Evolutionary conservation across 2,888 invertebrate genomes (phyloP).

Genomic region (Eupithecia subfuscata): DNA sequence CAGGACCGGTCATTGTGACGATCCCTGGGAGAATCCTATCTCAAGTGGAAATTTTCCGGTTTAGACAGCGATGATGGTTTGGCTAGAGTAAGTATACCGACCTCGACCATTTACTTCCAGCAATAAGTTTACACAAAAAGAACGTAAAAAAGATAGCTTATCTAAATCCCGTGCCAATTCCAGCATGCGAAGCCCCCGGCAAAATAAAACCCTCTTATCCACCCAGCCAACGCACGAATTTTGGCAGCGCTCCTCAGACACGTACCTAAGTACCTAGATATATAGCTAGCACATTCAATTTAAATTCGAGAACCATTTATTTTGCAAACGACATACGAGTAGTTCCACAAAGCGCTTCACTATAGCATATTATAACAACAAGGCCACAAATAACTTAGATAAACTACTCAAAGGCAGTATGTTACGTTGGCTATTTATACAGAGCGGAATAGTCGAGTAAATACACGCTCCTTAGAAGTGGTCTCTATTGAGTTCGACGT

Average conservation of each 20-base stretch:
- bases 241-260: slow-evolving; percentile 20
- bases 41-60: neutral
- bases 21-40: neutral
- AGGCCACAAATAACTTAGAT: neutral
- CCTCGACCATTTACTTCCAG: slow-evolving; percentile 1
- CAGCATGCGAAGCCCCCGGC: slow-evolving; percentile 15
- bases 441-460: neutral
- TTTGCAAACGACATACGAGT: neutral
- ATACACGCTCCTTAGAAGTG: neutral
- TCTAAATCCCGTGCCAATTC: slow-evolving; percentile 15
- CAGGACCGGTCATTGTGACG: neutral
- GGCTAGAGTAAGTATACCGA: neutral
- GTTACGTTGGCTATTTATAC: neutral
- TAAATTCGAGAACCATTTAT: neutral
- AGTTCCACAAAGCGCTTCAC: neutral
- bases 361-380: neutral
- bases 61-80: neutral
- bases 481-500: neutral
- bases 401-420: slow-evolving; percentile 2
- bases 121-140: slow-evolving; percentile 7
- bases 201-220: slow-evolving; percentile 23
- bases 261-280: slow-evolving; percentile 6
- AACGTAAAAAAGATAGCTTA: slow-evolving; percentile 12
- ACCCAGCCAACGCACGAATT: slow-evolving; percentile 19
- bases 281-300: slow-evolving; percentile 12